Base-by-base conservation (phyloP, 2,113 vertebrate species). In the Bufo gargarizans region DNA sequence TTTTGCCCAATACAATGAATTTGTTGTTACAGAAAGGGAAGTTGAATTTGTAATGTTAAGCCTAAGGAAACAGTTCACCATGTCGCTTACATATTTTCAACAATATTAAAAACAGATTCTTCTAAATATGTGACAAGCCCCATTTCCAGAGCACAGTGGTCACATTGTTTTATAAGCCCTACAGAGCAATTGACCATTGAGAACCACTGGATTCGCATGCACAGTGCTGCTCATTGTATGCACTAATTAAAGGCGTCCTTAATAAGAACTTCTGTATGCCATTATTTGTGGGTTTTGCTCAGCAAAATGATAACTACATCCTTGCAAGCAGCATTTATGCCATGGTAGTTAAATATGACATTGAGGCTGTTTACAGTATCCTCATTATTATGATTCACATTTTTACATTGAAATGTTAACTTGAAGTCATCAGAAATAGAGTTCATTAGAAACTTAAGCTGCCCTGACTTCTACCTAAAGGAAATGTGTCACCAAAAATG, bases 61-160 rank as follows among this genome's bases (percentile, higher is more conserved):
- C 81, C 74, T 50, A 67, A 59, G 72, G 87, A 83, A 88, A 76
- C 67, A 65, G 78, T 59, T 82, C 63, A 47, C n/a, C 56, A 83
- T 88, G 86, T 65, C 69, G 33, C 33, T 74, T 53, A 69, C 72
- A 88, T 83, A 88, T 77, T 83, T 83, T 80, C 49, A 83, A 49
- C 59, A 69, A 81, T 82, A 88, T 84, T 83, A 71, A 82, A 88
- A 83, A 10, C 81, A 88, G 80, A 83, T 84, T 77, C 81, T 84
- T 88, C 87, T 84, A 77, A 88, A 76, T 83, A 84, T 83, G 81
- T 55, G 67, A 77, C 87, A 84, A 84, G 78, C 71, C 20, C 58
- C 20, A 76, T 88, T 88, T 84, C 69, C n/a, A 77, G 47, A 84
- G 56, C 59, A 88, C 87, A 88, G 81, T 83, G 49, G 59, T 7